Percentiles rank a stretch among this genome's conserved stretches.
These are phyloP conservation scores for Trichomalopsis sarcophagae DNA, from an alignment of 1,140 invertebrate species.

Conservation along the genomic window DNA sequence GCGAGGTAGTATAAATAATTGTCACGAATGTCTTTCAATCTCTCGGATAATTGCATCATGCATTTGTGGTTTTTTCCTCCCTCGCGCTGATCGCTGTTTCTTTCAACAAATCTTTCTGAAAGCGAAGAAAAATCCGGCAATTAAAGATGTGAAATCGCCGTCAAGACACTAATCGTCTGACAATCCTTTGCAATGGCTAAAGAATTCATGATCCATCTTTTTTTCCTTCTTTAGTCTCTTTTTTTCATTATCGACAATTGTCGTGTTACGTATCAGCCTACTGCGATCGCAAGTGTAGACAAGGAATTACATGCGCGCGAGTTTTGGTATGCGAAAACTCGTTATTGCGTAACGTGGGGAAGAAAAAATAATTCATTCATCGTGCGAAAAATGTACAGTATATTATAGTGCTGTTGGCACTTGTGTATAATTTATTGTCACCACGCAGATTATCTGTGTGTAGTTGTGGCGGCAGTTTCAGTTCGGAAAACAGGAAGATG, in stretches of 20 bases:
- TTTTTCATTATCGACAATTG: neutral
- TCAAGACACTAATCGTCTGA: neutral
- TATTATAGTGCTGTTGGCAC: neutral
- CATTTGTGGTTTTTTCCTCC: neutral
- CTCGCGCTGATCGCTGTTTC: neutral
- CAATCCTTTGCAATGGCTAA: neutral
- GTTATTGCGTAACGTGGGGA: neutral
- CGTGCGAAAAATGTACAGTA: neutral
- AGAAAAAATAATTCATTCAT: neutral
- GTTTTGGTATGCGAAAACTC: neutral
- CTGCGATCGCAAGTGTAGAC: neutral
- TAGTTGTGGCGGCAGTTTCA: neutral
- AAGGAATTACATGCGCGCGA: neutral
- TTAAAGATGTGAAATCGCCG: neutral
- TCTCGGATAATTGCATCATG: neutral
- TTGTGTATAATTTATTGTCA: neutral
- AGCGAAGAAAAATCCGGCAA: neutral
- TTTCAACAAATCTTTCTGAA: neutral
- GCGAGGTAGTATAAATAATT: neutral
- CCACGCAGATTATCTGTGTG: neutral
- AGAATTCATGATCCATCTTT: neutral
- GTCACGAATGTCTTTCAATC: neutral
- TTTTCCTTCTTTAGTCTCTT: neutral
- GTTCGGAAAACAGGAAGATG: neutral
- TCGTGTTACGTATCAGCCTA: neutral